A percentile compares a stretch with the other conserved stretches of the same genome.
Conservation (phyloP, 2,113 vertebrate species). For the Sterna hirundo region DNA sequence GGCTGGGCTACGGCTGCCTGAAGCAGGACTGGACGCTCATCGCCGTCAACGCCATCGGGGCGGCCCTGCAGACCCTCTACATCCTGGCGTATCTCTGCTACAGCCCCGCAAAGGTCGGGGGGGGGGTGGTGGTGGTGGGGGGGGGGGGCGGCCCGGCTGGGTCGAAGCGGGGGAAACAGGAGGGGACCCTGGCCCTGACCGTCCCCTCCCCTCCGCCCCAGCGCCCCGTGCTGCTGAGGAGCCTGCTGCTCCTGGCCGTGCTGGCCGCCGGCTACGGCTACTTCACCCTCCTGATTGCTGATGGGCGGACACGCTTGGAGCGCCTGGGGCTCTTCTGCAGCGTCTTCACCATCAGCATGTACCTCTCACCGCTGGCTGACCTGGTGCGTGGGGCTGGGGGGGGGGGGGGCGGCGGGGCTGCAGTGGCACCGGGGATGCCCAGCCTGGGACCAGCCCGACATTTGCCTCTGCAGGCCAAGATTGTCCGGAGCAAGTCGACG, state of each 20-base stretch:
- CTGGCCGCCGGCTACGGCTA: conserved; percentile 79
- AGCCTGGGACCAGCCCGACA: not conserved
- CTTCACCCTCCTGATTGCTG: conserved; percentile 75
- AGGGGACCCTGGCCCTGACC: not conserved
- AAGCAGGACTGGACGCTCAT: conserved; percentile 84
- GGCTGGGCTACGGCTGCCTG: conserved; percentile 89
- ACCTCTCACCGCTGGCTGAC: conserved; percentile 87
- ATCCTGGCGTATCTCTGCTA: conserved; percentile 83
- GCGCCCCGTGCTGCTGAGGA: conserved; percentile 69
- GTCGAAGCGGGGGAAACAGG: fast-evolving
- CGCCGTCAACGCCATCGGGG: conserved; percentile 83
- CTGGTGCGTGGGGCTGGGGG: conserved; percentile 76
- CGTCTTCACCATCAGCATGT: conserved; percentile 91
- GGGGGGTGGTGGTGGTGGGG: not conserved
- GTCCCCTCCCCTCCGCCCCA: conserved; percentile 53
- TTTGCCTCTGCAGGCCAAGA: not conserved
- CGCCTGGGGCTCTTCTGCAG: conserved; percentile 91
- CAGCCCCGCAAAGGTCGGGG: conserved; percentile 82
- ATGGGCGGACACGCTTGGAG: conserved; percentile 53
- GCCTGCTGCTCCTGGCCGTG: conserved; percentile 60
- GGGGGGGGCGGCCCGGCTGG: not conserved
- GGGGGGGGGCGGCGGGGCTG: no score
- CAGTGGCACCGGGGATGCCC: not conserved
- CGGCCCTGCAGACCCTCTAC: conserved; percentile 84
- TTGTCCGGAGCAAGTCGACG: not conserved